Evolutionary conservation across 2,797 vertebrate species (phyloP).

Genomic region (Danionella dracula): DNA sequence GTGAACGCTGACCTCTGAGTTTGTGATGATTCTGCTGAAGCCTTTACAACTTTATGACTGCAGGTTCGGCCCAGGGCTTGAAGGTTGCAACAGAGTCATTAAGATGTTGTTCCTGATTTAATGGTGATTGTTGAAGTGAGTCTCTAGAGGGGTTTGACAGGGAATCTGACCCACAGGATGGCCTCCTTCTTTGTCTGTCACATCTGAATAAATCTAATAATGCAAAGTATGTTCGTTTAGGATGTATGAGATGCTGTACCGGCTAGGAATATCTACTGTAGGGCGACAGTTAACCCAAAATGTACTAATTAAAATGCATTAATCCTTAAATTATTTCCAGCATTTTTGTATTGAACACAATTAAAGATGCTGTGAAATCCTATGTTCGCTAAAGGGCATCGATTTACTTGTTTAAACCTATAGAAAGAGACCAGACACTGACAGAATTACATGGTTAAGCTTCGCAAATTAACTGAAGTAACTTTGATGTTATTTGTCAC

Average conservation of each 20-base stretch:
- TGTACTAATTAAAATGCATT: too few relatives aligned
- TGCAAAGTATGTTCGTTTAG: neutral
- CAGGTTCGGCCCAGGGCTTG: conserved; percentile 16
- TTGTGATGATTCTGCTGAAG: conserved; percentile 28
- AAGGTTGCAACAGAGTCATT: conserved; percentile 29
- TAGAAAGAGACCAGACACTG: too few relatives aligned
- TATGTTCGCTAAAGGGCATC: too few relatives aligned
- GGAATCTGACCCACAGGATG: conserved; percentile 9
- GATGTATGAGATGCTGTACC: neutral
- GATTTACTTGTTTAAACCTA: too few relatives aligned
- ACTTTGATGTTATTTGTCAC: too few relatives aligned
- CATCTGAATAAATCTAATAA: conserved; percentile 20
- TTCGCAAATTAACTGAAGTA: too few relatives aligned
- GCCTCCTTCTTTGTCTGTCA: conserved; percentile 25
- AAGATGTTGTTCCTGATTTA: conserved; percentile 31
- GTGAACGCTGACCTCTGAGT: conserved; percentile 28
- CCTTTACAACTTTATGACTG: conserved; percentile 22
- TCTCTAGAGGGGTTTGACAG: conserved; percentile 16
- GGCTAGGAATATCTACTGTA: too few relatives aligned
- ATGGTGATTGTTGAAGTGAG: conserved; percentile 35
- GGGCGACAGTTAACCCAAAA: too few relatives aligned
- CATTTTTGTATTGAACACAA: too few relatives aligned
- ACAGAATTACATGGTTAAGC: too few relatives aligned
- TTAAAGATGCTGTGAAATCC: too few relatives aligned
- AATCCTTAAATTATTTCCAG: too few relatives aligned